Conservation (phyloP, 2,113 vertebrate species). For the Caranx melampygus region DNA sequence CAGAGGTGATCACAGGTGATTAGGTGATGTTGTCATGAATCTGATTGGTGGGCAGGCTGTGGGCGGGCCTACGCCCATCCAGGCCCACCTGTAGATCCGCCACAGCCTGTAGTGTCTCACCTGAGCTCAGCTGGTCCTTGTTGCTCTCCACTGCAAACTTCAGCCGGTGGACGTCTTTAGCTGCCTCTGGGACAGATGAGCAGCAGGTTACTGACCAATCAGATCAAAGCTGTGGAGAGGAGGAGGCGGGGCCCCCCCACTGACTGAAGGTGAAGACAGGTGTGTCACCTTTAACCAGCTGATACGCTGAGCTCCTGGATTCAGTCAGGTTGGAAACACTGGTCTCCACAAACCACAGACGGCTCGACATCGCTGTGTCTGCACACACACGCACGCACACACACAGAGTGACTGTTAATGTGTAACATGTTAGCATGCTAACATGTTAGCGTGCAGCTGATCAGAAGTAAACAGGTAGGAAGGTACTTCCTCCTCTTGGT, state of each 20-base stretch:
- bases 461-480: too few relatives aligned
- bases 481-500: too few relatives aligned
- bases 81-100: too few relatives aligned
- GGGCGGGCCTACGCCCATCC: too few relatives aligned
- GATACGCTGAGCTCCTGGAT: background rate
- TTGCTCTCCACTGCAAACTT: slow-evolving; percentile 72
- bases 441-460: too few relatives aligned
- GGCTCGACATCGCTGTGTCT: background rate
- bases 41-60: too few relatives aligned
- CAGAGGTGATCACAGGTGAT: too few relatives aligned
- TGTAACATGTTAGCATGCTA: too few relatives aligned
- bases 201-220: background rate
- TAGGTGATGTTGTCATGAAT: too few relatives aligned
- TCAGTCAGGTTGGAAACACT: slow-evolving; percentile 45
- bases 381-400: background rate
- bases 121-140: slow-evolving; percentile 72
- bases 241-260: background rate
- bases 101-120: background rate
- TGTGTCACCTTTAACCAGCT: slow-evolving; percentile 43
- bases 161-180: slow-evolving; percentile 50
- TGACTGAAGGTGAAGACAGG: background rate
- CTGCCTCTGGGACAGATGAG: slow-evolving; percentile 31
- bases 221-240: background rate
- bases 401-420: too few relatives aligned
- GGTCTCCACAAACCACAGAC: slow-evolving; percentile 41